A percentile compares a stretch with the other conserved stretches of the same genome.
Conservation (phyloP, 2,888 invertebrate species). For the Hydriomena furcata region DNA sequence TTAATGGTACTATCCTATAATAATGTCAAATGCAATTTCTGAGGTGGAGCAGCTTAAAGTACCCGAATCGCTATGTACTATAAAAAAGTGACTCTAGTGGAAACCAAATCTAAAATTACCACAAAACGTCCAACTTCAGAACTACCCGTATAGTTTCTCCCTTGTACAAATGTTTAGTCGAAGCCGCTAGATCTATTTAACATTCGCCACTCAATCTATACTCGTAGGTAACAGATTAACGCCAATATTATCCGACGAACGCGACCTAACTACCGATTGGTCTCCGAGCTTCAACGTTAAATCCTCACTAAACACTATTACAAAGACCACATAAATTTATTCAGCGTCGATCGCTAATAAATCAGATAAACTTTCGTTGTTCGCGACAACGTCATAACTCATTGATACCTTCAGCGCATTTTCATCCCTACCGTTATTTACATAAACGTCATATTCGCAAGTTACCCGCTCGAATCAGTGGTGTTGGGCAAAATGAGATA, state of each 20-base stretch:
- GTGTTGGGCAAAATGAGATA: slow-evolving; percentile 55
- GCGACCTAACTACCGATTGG: slow-evolving; percentile 58
- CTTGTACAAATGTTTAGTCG: slow-evolving; percentile 51
- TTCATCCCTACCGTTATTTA: slow-evolving; percentile 35
- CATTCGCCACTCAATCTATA: slow-evolving; percentile 61
- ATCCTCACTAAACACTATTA: slow-evolving; percentile 74
- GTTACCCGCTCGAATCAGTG: slow-evolving; percentile 38
- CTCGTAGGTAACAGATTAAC: slow-evolving; percentile 62
- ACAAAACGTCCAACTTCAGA: slow-evolving; percentile 21
- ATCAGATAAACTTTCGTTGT: slow-evolving; percentile 61
- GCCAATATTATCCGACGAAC: slow-evolving; percentile 65
- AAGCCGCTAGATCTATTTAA: slow-evolving; percentile 64
- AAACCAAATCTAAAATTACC: neutral
- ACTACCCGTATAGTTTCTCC: slow-evolving; percentile 33
- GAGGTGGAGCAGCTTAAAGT: too few species aligned
- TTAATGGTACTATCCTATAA: too few species aligned
- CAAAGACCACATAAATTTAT: slow-evolving; percentile 70
- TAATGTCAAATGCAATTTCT: too few species aligned
- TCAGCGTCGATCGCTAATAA: slow-evolving; percentile 69
- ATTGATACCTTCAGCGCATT: slow-evolving; percentile 28
- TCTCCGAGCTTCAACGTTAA: slow-evolving; percentile 58
- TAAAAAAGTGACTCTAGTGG: too few species aligned
- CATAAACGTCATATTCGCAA: slow-evolving; percentile 43
- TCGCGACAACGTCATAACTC: slow-evolving; percentile 43
- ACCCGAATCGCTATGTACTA: too few species aligned